Percentiles rank a stretch among this genome's conserved stretches.
Conservation (phyloP, 2,113 vertebrate species). For the Cercopithecus mona region DNA sequence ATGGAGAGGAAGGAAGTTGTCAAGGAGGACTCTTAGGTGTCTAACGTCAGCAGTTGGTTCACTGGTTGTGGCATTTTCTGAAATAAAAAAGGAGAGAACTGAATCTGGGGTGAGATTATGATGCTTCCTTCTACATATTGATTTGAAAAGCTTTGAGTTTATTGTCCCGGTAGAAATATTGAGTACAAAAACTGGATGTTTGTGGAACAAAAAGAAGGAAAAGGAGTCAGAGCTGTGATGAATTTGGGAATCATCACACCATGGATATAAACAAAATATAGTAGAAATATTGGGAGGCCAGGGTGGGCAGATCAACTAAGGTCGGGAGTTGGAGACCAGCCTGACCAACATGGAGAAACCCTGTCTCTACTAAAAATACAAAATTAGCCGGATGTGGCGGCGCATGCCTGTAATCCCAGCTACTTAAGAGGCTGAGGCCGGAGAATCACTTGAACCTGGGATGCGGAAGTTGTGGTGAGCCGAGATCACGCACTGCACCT, state of each 20-base stretch:
- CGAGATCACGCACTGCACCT: no score
- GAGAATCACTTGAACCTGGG: no score
- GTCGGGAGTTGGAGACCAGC: no score
- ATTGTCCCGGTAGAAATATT: not conserved
- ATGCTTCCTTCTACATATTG: not conserved
- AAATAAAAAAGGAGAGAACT: not conserved
- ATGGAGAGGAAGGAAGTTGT: not conserved
- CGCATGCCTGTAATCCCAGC: no score
- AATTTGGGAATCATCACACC: not conserved
- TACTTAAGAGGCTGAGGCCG: no score
- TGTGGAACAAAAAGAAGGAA: not conserved
- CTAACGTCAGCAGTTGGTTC: not conserved
- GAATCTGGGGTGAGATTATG: not conserved
- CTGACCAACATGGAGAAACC: no score
- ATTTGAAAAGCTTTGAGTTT: not conserved
- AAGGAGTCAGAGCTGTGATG: not conserved
- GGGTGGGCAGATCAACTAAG: no score
- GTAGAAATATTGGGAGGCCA: no score
- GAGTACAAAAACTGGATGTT: not conserved
- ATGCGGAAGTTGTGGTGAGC: no score
- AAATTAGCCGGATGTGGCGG: no score
- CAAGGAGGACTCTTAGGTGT: not conserved
- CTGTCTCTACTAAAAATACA: no score
- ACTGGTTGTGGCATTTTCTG: not conserved
- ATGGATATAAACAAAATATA: not conserved